Base-by-base conservation (phyloP, 1,140 invertebrate genomes). In the Dermatophagoides farinae region DNA sequence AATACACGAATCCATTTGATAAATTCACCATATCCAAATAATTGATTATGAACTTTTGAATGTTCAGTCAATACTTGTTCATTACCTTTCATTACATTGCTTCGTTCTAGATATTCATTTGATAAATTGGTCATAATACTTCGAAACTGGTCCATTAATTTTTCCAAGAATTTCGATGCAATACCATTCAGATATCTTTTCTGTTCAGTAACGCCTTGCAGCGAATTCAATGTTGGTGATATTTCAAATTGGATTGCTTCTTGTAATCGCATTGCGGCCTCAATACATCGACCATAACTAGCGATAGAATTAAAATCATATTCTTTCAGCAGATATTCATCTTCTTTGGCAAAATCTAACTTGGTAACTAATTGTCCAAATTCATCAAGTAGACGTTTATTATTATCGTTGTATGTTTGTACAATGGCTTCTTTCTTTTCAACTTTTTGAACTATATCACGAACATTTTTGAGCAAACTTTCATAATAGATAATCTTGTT, bases 61-160 rank as follows among this genome's bases (percentile, higher is more conserved):
- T 89, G 85, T 60, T 80, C 80, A 1, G 84, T 83, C 61, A 91
- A 73, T 22, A 88, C 73, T n/a, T 81, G 79, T 65, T 77, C 75
- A 10, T 74, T 71, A 64, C 72, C 69, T 16, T 74, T 73, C 41
- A 43, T 43, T 9, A 47, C 40, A 9, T 51, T 25, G 55, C 76
- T 68, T 22, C 73, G 75, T 65, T 81, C 80, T 11, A 77, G 78
- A 47, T 77, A 68, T 68, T 82, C 80, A 70, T 83, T 83, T 20
- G 84, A 85, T 73, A 89, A 79, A 74, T 92, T 86, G 69, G 92
- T 88, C 64, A 95, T 90, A 43, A 90, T 76, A 75, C 93, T 93
- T 69, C 90, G 93, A 16, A 96, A 74, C 73, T 93, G 86, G 41
- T 87, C 77, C 41, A 81, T 82, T 22, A 95, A 77, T 25, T 82